A percentile compares a stretch with the other conserved stretches of the same genome.
phyloP scores from a whole-genome alignment of 2,797 vertebrate species.

The Molothrus aeneus region DNA sequence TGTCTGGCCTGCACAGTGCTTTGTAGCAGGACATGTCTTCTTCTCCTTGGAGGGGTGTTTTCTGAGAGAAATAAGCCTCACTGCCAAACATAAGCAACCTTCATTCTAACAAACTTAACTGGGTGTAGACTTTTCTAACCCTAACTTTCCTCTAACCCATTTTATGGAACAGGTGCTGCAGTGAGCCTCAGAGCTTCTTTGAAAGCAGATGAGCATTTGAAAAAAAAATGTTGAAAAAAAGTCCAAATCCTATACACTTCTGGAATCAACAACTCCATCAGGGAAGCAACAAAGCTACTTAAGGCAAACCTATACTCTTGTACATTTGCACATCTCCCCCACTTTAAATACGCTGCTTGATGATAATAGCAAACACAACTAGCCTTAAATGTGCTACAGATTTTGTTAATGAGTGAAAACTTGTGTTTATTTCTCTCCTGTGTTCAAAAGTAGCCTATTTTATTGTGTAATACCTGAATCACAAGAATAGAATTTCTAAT shows the following conservation, averaged over 20 bases:
- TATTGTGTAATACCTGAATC: background rate
- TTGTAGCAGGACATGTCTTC: background rate
- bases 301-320: background rate
- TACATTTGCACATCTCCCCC: background rate
- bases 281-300: background rate
- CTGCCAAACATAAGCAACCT: background rate
- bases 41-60: background rate
- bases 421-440: background rate
- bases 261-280: background rate
- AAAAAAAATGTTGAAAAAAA: background rate
- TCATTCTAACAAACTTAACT: background rate
- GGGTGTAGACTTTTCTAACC: background rate
- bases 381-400: background rate
- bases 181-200: background rate
- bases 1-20: background rate
- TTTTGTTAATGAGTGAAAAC: conserved; percentile 19
- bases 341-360: background rate
- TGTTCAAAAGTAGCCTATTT: background rate
- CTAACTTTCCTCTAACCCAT: background rate
- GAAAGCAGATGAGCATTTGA: background rate
- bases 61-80: background rate
- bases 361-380: background rate
- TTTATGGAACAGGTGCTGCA: background rate
- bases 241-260: background rate
- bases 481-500: background rate